Conservation (phyloP, 37 sponge, comb jelly and placozoan genomes). For the Geodia barretti region DNA sequence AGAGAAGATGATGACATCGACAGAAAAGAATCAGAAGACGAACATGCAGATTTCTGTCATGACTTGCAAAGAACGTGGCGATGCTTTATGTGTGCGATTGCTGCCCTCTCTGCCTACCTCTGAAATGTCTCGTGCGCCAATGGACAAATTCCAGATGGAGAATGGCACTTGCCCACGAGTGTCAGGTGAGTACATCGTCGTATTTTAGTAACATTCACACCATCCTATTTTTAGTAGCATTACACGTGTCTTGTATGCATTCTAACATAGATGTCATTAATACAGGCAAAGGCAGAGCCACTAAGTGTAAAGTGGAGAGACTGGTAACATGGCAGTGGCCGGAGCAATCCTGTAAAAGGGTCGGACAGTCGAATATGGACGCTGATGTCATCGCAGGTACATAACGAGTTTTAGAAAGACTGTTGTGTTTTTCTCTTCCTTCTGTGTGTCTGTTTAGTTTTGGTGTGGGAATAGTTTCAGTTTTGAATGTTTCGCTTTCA, state of each 20-base stretch:
- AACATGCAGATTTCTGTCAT: slow-evolving; percentile 83
- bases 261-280: background rate
- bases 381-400: slow-evolving; percentile 38
- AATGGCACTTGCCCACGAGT: slow-evolving; percentile 92
- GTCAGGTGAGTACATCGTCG: slow-evolving; percentile 54
- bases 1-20: slow-evolving; percentile 20
- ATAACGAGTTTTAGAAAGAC: too few relatives aligned
- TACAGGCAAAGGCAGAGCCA: slow-evolving; percentile 43
- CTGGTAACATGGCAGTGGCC: slow-evolving; percentile 88
- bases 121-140: slow-evolving; percentile 77
- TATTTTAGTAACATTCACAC: background rate
- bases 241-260: background rate
- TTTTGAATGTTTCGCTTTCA: too few relatives aligned
- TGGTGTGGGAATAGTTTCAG: background rate
- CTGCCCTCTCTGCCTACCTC: slow-evolving; percentile 88
- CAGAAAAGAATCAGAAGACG: slow-evolving; percentile 57
- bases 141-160: slow-evolving; percentile 86
- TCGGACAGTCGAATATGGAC: background rate
- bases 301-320: slow-evolving; percentile 70
- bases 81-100: slow-evolving; percentile 93
- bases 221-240: background rate
- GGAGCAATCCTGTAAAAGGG: slow-evolving; percentile 6
- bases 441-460: background rate
- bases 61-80: slow-evolving; percentile 93
- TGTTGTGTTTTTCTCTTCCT: too few relatives aligned